Percentiles rank a stretch among this genome's conserved stretches.
These are phyloP conservation scores for Macrocentrus cingulum DNA, from an alignment of 1,140 invertebrate genomes.

Conservation along the genomic window DNA sequence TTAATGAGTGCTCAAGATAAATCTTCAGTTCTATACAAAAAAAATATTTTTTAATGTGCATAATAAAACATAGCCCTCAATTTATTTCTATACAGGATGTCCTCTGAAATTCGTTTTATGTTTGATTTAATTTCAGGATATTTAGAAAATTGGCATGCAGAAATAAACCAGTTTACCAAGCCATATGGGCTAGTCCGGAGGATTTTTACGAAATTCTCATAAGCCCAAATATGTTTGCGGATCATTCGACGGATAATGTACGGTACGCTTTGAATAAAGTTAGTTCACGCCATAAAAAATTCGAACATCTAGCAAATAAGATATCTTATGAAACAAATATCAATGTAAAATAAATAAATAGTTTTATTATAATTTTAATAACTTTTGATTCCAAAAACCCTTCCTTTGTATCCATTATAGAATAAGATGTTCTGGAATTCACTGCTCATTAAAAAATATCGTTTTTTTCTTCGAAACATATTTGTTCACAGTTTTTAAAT, in stretches of 20 bases:
- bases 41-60: too few relatives aligned
- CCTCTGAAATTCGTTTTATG: too few relatives aligned
- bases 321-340: conserved; percentile 6
- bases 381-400: conserved; percentile 18
- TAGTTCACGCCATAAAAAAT: conserved; percentile 46
- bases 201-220: conserved; percentile 91
- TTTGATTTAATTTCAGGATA: too few relatives aligned
- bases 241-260: conserved; percentile 92
- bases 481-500: too few relatives aligned
- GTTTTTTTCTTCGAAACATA: too few relatives aligned
- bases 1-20: conserved; percentile 71
- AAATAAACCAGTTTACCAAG: conserved; percentile 83
- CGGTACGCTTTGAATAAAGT: conserved; percentile 86
- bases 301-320: conserved; percentile 23
- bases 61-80: too few relatives aligned
- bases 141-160: too few relatives aligned
- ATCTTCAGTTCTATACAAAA: too few relatives aligned
- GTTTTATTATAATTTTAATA: conserved; percentile 9
- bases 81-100: too few relatives aligned
- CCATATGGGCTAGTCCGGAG: conserved; percentile 82
- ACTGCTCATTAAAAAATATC: too few relatives aligned
- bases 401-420: conserved; percentile 37
- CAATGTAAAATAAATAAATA: conserved; percentile 18
- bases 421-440: too few relatives aligned
- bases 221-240: conserved; percentile 89